Evolutionary conservation across 2,797 vertebrate species (phyloP), one percentile per base, ranked within the genome.

Genomic region (Xyrichtys novacula): DNA sequence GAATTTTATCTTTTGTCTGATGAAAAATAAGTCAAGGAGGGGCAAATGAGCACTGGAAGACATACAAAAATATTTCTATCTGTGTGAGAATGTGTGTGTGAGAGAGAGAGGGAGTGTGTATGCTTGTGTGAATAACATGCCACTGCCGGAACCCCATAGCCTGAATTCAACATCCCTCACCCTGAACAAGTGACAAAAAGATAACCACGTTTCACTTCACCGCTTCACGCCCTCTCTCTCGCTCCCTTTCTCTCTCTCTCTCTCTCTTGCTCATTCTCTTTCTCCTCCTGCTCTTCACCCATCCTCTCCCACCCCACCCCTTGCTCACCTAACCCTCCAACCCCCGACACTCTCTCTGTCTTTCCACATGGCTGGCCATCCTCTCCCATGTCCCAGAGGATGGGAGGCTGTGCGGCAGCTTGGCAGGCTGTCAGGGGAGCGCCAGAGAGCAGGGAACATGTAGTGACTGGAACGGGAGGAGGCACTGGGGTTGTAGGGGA

Each of bases 301-400:
- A 50, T 15, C 39, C 39, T 34, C 42, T 36, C 39, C 23, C 23
- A 15, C 22, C 22, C 11, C 43, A 12, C 28, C 11, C 11, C 50
- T 50, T 32, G 64, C 54, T 79, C 75, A 57, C 65, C 64, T 73
- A 76, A 46, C 72, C 43, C 56, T 63, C 65, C 67, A 38, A 17
- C 47, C 60, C 74, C 59, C 28, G 43, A 49, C 78, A 43, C 72
- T 42, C 58, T 65, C 65, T 81, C 78, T 76, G 60, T 83, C 84
- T 92, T 92, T 91, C 89, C 90, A 92, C 91, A 92, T 91, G 91
- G 87, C 77, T 90, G 86, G 85, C 87, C 89, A 86, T 91, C 88
- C 89, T 89, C 86, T 90, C 84, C 84, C 79, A 78, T 85, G 86
- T 91, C 91, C 88, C 87, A 69, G 85, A 86, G 87, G 85, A 90